Base-by-base conservation (phyloP, 2,888 invertebrate genomes). In the Lasioglossum pauxillum region DNA sequence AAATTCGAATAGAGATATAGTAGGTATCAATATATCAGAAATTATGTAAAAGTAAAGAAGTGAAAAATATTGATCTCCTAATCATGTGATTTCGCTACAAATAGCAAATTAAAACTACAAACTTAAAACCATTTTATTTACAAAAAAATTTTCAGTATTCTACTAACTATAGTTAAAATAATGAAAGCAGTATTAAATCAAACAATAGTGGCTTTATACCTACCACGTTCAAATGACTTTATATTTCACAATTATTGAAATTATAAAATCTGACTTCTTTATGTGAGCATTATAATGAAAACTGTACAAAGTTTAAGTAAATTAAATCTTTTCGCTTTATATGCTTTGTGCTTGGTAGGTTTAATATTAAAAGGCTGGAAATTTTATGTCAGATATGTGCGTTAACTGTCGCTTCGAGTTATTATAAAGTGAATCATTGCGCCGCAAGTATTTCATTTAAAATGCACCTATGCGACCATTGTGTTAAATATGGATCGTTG, bases 401-500 rank as follows among this genome's bases (percentile, higher is more conserved):
- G 38, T 27, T 72, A 44, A 57, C 71, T 72, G 72, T 73, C 77
- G 5, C 60, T n/a, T 74, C 35, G 60, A 67, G 46, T 60, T 64
- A 73, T 74, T 80, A 46, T 10, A 53, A 80, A 84, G 78, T 77
- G 84, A 46, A 83, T 38, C 60, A 80, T 78, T 57, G 71, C 71
- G 85, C 71, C 85, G 71, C 23, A 31, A 75, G 83, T 83, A 83
- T 57, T 83, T 67, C 41, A 67, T 44, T 79, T 79, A 53, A 80
- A 80, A 67, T 72, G 77, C 78, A 80, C 44, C 57, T 84, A 85
- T 75, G 69, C 72, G 53, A 35, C 80, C 64, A 71, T 75, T 84
- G 85, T 80, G 84, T 85, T 85, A 85, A 84, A 85, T 85, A 85
- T 84, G 84, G 85, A 84, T 78, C 80, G 77, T 80, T 84, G 46